Percentiles rank a stretch among this genome's conserved stretches.
Evolutionary conservation across 2,797 vertebrate genomes (phyloP).

Genomic region (Aulostomus chinensis): DNA sequence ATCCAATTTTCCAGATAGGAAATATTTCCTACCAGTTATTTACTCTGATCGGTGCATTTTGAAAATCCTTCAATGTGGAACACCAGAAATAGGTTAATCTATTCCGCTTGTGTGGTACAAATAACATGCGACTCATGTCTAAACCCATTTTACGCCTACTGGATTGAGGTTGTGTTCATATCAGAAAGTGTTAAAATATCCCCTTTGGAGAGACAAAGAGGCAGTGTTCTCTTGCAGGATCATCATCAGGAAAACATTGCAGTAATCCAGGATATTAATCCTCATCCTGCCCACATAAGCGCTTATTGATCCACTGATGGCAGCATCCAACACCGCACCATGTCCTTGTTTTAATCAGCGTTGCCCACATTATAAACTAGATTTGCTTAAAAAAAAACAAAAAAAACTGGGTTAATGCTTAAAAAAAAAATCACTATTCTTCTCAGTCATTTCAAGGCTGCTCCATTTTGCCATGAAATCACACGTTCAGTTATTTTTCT

Average conservation of each 20-base stretch:
- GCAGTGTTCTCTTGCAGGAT: slow-evolving; percentile 28
- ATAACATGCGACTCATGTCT: slow-evolving; percentile 47
- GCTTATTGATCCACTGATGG: slow-evolving; percentile 7
- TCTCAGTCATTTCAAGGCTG: slow-evolving; percentile 22
- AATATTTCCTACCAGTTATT: background rate
- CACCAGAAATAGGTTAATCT: slow-evolving; percentile 69
- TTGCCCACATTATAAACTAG: slow-evolving; percentile 19
- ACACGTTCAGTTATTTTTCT: too few species aligned
- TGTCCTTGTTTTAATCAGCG: slow-evolving; percentile 25
- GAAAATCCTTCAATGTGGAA: slow-evolving; percentile 23
- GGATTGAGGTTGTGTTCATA: slow-evolving; percentile 47
- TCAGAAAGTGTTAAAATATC: slow-evolving; percentile 21
- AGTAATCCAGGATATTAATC: slow-evolving; percentile 62
- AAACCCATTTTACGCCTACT: slow-evolving; percentile 31
- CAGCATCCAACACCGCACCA: slow-evolving; percentile 5
- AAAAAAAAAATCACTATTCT: too few species aligned
- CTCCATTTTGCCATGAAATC: slow-evolving; percentile 20
- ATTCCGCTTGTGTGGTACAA: slow-evolving; percentile 52
- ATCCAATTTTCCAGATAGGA: too few species aligned
- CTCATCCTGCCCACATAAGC: slow-evolving; percentile 25
- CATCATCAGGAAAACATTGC: slow-evolving; percentile 15
- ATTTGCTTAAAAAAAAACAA: slow-evolving; percentile 36
- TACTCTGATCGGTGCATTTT: background rate
- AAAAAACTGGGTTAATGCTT: slow-evolving; percentile 46
- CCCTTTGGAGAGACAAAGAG: slow-evolving; percentile 34